phyloP scores from a whole-genome alignment of 1,140 invertebrate species.

The Bombus terrestris region DNA sequence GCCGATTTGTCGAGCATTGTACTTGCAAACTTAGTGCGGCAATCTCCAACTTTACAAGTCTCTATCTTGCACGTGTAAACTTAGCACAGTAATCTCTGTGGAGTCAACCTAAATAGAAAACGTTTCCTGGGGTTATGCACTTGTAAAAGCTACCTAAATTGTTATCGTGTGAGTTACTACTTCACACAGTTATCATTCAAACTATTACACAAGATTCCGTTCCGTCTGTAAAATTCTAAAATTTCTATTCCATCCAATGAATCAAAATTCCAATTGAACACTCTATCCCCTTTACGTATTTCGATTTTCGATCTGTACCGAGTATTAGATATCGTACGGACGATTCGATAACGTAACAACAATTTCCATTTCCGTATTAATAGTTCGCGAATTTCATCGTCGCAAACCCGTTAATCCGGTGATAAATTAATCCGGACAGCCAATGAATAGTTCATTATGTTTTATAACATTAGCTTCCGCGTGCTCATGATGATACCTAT shows the following conservation, averaged over 20 bases:
- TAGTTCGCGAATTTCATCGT: background rate
- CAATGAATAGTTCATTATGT: constrained; percentile 38
- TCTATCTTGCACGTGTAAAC: background rate
- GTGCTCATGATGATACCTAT: background rate
- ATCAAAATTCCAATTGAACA: background rate
- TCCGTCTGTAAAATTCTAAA: background rate
- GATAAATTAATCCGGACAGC: constrained; percentile 26
- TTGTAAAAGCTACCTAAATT: background rate
- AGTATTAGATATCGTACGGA: background rate
- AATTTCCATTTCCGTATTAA: constrained; percentile 17
- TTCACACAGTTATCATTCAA: background rate
- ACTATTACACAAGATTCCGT: background rate
- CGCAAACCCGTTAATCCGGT: background rate
- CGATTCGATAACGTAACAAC: background rate
- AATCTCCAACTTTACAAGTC: background rate
- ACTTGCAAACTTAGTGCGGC: background rate
- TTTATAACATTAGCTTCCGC: constrained; percentile 31
- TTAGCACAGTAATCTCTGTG: background rate
- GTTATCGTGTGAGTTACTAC: background rate
- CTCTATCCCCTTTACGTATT: background rate
- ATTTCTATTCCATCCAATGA: background rate
- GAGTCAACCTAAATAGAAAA: constrained; percentile 21
- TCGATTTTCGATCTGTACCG: background rate
- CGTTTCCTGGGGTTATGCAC: background rate
- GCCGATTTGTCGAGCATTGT: background rate